Evolutionary conservation across 2,888 invertebrate genomes (phyloP).

Genomic region (Agrochola lychnidis): DNA sequence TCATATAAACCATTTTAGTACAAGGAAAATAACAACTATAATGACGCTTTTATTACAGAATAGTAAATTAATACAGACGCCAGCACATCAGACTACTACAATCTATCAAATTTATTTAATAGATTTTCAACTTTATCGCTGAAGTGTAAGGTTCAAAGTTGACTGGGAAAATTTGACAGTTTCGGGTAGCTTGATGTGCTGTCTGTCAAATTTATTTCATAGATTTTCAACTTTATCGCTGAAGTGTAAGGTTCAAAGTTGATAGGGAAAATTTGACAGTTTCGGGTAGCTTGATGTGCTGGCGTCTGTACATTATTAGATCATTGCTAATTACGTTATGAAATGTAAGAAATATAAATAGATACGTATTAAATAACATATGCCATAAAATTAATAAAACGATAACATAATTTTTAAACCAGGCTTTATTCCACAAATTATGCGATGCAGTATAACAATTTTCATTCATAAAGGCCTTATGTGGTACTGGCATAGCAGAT

Average conservation of each 20-base stretch:
- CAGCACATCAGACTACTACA: too few species aligned
- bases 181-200: too few species aligned
- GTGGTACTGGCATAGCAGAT: constrained; percentile 25
- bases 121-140: too few species aligned
- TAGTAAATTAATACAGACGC: neutral
- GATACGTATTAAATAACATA: neutral
- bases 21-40: neutral
- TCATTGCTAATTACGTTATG: neutral
- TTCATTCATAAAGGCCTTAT: constrained; percentile 26
- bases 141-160: too few species aligned
- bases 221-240: too few species aligned
- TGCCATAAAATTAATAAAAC: neutral
- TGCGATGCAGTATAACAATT: constrained; percentile 14
- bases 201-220: too few species aligned
- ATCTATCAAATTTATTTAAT: too few species aligned
- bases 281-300: too few species aligned
- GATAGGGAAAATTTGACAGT: too few species aligned
- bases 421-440: constrained; percentile 1
- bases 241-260: too few species aligned
- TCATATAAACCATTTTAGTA: neutral
- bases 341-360: neutral
- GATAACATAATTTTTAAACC: neutral
- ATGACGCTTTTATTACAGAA: neutral
- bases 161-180: too few species aligned
- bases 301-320: too few species aligned